phyloP scores from a whole-genome alignment of 2,888 invertebrate species.

The Drosophila meridiana region DNA sequence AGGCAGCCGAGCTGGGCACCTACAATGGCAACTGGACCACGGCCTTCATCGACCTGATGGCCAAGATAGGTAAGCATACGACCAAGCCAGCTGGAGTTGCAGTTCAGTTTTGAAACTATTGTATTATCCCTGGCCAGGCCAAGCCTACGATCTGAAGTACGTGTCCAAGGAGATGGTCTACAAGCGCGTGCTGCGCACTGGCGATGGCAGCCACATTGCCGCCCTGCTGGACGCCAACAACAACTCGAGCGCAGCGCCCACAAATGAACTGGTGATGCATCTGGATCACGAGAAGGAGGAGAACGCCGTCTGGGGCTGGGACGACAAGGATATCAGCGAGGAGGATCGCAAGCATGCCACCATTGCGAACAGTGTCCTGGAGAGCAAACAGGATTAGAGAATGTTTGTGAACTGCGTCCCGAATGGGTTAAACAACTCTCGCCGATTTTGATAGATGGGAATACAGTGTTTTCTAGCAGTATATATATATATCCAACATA shows the following conservation, averaged over 20 bases:
- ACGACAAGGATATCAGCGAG: slow-evolving; percentile 90
- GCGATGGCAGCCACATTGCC: slow-evolving; percentile 88
- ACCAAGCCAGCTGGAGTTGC: background rate
- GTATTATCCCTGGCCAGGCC: slow-evolving; percentile 86
- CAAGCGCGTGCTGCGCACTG: slow-evolving; percentile 90
- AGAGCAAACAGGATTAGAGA: slow-evolving; percentile 78
- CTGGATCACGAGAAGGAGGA: slow-evolving; percentile 84
- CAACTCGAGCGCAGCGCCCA: slow-evolving; percentile 65
- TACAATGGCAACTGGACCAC: slow-evolving; percentile 89
- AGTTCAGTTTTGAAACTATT: background rate
- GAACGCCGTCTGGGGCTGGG: slow-evolving; percentile 92
- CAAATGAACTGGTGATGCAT: slow-evolving; percentile 76
- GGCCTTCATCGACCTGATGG: slow-evolving; percentile 89
- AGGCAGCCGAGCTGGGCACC: slow-evolving; percentile 89
- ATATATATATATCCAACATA: slow-evolving; percentile 46
- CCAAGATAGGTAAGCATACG: slow-evolving; percentile 87
- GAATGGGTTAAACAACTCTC: slow-evolving; percentile 43
- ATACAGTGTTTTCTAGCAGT: slow-evolving; percentile 68
- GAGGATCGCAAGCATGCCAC: slow-evolving; percentile 88
- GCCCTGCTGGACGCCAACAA: slow-evolving; percentile 75
- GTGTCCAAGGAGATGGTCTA: slow-evolving; percentile 90
- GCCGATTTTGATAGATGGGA: slow-evolving; percentile 55
- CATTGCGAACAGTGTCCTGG: slow-evolving; percentile 65
- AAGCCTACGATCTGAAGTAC: slow-evolving; percentile 94
- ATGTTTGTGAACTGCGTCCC: slow-evolving; percentile 30